These are phyloP conservation scores for Drosophila quadrilineata DNA, from an alignment of 1,140 invertebrate species.

Conservation along the genomic window DNA sequence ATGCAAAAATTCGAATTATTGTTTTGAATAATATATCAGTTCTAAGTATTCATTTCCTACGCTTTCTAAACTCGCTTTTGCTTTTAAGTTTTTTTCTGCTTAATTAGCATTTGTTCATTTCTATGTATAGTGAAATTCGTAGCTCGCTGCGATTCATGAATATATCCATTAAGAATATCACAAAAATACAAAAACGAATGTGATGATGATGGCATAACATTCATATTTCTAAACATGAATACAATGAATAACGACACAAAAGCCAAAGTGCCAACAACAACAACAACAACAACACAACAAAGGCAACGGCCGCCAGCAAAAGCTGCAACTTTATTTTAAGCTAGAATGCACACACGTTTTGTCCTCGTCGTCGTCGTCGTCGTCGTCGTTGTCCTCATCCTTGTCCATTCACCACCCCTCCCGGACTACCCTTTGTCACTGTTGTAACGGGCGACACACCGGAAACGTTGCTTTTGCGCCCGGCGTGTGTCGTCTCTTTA, in stretches of 20 bases:
- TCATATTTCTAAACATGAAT: constrained; percentile 51
- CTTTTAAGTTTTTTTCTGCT: too few relatives aligned
- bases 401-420: neutral
- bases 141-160: too few relatives aligned
- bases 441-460: constrained; percentile 55
- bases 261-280: constrained; percentile 71
- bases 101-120: constrained; percentile 69
- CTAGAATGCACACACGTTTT: constrained; percentile 71
- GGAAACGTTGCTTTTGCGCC: constrained; percentile 75
- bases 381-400: neutral
- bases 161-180: constrained; percentile 62
- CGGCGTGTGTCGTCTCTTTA: constrained; percentile 62
- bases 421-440: neutral
- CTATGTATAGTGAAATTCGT: constrained; percentile 29
- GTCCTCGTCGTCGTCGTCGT: neutral
- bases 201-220: too few relatives aligned
- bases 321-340: constrained; percentile 77
- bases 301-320: constrained; percentile 29
- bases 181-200: too few relatives aligned
- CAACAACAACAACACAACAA: neutral
- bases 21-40: too few relatives aligned
- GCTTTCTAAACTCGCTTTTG: too few relatives aligned
- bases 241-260: constrained; percentile 79
- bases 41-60: too few relatives aligned
- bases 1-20: too few relatives aligned